phyloP scores from a whole-genome alignment of 2,113 vertebrate species.

The Nyctibius bracteatus region DNA sequence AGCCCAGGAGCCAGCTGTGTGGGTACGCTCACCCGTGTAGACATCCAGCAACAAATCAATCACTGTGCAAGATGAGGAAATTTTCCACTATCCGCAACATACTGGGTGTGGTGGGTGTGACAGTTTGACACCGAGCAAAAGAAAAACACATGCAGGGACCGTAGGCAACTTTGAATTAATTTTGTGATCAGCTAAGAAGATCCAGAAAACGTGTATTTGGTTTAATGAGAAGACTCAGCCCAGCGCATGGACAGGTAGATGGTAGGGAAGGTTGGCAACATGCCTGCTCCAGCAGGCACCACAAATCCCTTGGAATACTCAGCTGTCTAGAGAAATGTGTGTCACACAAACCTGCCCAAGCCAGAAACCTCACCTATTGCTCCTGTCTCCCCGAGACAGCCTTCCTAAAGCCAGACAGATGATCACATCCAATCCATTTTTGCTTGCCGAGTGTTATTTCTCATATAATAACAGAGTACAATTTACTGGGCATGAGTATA shows the following conservation, averaged over 20 bases:
- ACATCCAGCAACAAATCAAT: not conserved
- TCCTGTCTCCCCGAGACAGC: not conserved
- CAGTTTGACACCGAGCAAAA: not conserved
- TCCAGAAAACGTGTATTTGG: fast-evolving
- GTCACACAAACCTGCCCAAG: not conserved
- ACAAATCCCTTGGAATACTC: not conserved
- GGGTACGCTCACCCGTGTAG: not conserved
- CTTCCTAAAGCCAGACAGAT: not conserved
- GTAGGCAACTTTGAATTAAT: not conserved
- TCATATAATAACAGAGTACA: not conserved
- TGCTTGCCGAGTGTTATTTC: not conserved
- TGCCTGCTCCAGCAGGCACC: not conserved
- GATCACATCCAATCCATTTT: not conserved
- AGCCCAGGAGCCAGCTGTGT: not conserved
- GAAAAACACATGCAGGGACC: fast-evolving
- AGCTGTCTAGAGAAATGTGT: not conserved
- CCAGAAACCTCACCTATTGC: not conserved
- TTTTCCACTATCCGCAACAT: not conserved
- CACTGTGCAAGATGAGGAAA: not conserved
- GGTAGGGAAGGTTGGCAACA: not conserved
- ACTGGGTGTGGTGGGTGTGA: not conserved
- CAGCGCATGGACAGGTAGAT: not conserved
- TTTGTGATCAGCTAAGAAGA: not conserved
- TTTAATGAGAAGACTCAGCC: not conserved
- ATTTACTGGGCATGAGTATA: not conserved